Evolutionary conservation across 2,888 invertebrate genomes (phyloP), one percentile per base, ranked within the genome.

Genomic region (Epirrhoe alternata): DNA sequence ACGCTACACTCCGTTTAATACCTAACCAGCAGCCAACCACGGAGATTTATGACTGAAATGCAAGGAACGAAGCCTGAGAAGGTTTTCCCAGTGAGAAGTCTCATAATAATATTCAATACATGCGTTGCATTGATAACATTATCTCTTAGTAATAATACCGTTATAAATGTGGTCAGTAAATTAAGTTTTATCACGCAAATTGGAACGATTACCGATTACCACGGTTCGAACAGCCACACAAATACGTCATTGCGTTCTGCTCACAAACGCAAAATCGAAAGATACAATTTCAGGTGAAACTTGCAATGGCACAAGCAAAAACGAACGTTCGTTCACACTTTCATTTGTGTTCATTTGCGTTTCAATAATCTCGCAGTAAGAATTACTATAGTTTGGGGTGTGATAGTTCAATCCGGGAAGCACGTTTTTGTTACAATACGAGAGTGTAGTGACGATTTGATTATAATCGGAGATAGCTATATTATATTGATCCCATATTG

Each of bases 261-360:
- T 70, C 67, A 72, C 85, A 75, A 86, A 87, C 83, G 78, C 35
- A 35, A 35, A 78, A 73, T 66, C 77, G 77, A 76, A 74, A 68
- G 75, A 78, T 74, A 77, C 74, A 77, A 77, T 77, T 77, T 73
- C 77, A 71, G 78, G 85, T 79, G 87, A 88, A 88, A 87, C 81
- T 83, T 77, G 66, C 64, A 57, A 72, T 72, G 61, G 73, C 74
- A 74, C 72, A 71, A 73, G 68, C 71, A 78, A 76, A 80, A 75
- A 78, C 47, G 72, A 65, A 63, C 65, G 58, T 38, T 64, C 55
- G 73, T 76, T 81, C 77, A 82, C 80, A 81, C 82, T 86, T 85
- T 84, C 78, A 71, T 73, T 74, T 42, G 38, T 10, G 38, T 42
- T 42, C 38, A 42, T 42, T 42, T 65, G 56, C 62, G 65, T 67